Evolutionary conservation across 1,140 invertebrate species (phyloP).

Genomic region (Popillia japonica): DNA sequence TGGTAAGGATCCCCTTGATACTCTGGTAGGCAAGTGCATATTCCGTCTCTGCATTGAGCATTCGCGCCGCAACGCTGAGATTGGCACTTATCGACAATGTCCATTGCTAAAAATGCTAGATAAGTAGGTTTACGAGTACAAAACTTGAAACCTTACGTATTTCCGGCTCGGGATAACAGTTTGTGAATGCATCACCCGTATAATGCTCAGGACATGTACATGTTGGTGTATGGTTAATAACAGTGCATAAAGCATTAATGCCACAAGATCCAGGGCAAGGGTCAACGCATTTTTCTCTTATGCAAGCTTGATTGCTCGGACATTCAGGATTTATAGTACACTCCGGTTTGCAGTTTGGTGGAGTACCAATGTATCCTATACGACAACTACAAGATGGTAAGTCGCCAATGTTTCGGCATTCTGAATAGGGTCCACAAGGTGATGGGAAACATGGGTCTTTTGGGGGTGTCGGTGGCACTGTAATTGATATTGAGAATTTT

Average conservation of each 20-base stretch:
- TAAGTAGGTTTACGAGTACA: constrained; percentile 41
- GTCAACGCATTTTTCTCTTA: constrained; percentile 75
- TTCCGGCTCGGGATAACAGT: constrained; percentile 66
- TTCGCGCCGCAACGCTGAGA: constrained; percentile 82
- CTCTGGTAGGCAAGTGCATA: constrained; percentile 68
- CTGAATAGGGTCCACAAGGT: constrained; percentile 75
- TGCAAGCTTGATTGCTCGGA: constrained; percentile 73
- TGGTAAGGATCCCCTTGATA: constrained; percentile 70
- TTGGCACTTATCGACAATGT: constrained; percentile 66
- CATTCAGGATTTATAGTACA: constrained; percentile 75
- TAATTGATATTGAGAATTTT: constrained; percentile 27
- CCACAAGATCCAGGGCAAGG: constrained; percentile 81
- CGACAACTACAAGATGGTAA: constrained; percentile 72
- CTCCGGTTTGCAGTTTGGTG: constrained; percentile 75
- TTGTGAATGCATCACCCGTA: constrained; percentile 74
- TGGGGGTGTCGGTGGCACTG: constrained; percentile 36
- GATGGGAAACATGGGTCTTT: constrained; percentile 71
- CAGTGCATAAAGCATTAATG: constrained; percentile 71
- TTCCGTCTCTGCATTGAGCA: constrained; percentile 71
- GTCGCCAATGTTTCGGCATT: constrained; percentile 69
- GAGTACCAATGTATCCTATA: constrained; percentile 70
- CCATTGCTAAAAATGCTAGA: constrained; percentile 25
- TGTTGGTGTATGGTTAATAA: constrained; percentile 79
- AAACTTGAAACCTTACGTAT: constrained; percentile 50
- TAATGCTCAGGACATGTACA: constrained; percentile 72